Evolutionary conservation across 1,140 invertebrate species (phyloP), one percentile per base, ranked within the genome.

Genomic region (Hyles vespertilio): DNA sequence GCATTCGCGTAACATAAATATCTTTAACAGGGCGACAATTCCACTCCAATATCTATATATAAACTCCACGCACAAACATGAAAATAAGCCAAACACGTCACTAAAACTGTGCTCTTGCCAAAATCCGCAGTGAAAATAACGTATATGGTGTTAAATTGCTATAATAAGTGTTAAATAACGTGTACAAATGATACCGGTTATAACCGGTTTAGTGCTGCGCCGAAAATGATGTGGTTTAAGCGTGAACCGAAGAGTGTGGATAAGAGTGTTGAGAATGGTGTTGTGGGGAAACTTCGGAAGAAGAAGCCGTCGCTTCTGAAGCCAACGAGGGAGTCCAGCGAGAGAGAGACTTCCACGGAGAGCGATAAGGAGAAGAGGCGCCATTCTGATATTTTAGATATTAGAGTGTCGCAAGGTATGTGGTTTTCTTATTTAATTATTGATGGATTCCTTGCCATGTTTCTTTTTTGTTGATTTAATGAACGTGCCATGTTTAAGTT

Each of bases 201-300:
- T 7, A 40, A 40, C 36, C 36, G 36, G 36, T 40, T 5, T 2
- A 40, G 47, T 48, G 47, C 5, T 12, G 22, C n/a, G 5, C n/a
- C 40, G 36, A 54, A 54, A 43, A 88, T 85, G 82, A 89, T 89
- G 85, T 88, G 85, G 85, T 87, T 87, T 50, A 89, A 86, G 59
- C 63, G 85, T 62, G 85, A 88, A 57, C 71, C 83, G 32, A 89
- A 89, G 59, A 72, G 77, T 53, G 62, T 69, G 33, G 84, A 84
- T 34, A 85, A 83, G 51, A 54, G 69, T 22, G 70, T 74, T 55
- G 81, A 78, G 32, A 79, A 85, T 59, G 80, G 80, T 10, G 72
- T 79, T 12, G 77, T 79, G n/a, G 74, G 74, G 5, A 84, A 81
- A 36, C 48, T 87, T 49, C 79, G 81, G 58, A 79, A 74, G 66